These are phyloP conservation scores for Drosophila parthenogenetica DNA, from an alignment of 2,888 invertebrate species.

Conservation along the genomic window DNA sequence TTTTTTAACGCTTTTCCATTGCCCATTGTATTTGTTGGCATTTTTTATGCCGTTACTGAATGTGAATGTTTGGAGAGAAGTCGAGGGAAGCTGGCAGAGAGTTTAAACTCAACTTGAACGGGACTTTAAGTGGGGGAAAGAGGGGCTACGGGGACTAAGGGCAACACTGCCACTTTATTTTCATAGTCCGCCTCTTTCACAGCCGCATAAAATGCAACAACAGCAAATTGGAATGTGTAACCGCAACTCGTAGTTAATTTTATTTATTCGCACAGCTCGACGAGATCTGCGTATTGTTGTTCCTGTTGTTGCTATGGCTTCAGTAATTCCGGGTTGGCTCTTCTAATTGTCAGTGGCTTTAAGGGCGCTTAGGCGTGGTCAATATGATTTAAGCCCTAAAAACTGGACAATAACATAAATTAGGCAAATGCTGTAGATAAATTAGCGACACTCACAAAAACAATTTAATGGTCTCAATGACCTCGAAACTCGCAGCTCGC, in stretches of 20 bases:
- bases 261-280: constrained; percentile 67
- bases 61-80: constrained; percentile 8
- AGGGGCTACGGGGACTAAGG: constrained; percentile 7
- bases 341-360: constrained; percentile 53
- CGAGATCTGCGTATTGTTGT: background rate
- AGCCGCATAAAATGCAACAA: constrained; percentile 81
- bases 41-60: constrained; percentile 59
- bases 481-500: constrained; percentile 40
- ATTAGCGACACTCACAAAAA: constrained; percentile 66
- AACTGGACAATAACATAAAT: constrained; percentile 68
- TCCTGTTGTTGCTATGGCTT: background rate
- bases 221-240: constrained; percentile 81
- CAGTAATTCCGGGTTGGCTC: background rate
- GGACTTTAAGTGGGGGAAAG: constrained; percentile 53
- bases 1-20: constrained; percentile 77
- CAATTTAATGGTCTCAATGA: constrained; percentile 66
- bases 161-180: constrained; percentile 69
- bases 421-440: constrained; percentile 77
- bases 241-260: constrained; percentile 80
- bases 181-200: constrained; percentile 79
- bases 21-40: constrained; percentile 79
- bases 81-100: background rate
- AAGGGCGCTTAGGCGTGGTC: constrained; percentile 47
- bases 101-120: constrained; percentile 42
- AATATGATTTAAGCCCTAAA: constrained; percentile 61